Base-by-base conservation (phyloP, 2,888 invertebrate genomes). In the Erpobdella octoculata region DNA sequence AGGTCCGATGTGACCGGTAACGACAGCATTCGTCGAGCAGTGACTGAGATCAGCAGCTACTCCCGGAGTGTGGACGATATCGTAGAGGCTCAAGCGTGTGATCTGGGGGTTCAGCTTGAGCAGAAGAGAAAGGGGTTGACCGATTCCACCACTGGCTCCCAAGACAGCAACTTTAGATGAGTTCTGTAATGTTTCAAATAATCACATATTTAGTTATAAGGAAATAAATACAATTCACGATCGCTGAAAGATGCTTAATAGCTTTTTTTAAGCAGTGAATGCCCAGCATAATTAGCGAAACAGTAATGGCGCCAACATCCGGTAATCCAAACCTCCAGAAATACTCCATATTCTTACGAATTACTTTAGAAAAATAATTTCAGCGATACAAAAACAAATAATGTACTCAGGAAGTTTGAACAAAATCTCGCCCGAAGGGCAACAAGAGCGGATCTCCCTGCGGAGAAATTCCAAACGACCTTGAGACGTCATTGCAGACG, bases 41-140 rank as follows among this genome's bases (percentile, higher is more conserved):
- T 98, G 97, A 38, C 94, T 93, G 58, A 98, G 88, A 87, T 98
- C 97, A 72, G 93, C 93, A 69, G 93, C 96, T 18, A 98, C 96
- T 75, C 97, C 97, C 12, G 92, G 92, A 46, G 96, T 95, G 82
- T 91, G 89, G 48, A 93, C 93, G 80, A 98, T 89, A 86, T 98
- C 98, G 81, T 91, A 98, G 38, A 97, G 86, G 0, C 91, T 88
- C 78, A 98, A 86, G 78, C 90, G 88, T 38, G 89, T 89, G 66
- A 98, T 88, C 76, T 92, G 84, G 8, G 81, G 79, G 72, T 77
- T 76, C 66, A 79, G 88, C 85, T 97, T 97, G 78, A 97, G 85
- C 59, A 98, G 87, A 75, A 98, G 86, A 9, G 94, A 90, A 78
- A 98, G 84, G 12, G 97, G 96, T 85, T 98, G 96, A 2, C 97